Base-by-base conservation (phyloP, 2,888 invertebrate genomes). In the Nesidiocoris tenuis region DNA sequence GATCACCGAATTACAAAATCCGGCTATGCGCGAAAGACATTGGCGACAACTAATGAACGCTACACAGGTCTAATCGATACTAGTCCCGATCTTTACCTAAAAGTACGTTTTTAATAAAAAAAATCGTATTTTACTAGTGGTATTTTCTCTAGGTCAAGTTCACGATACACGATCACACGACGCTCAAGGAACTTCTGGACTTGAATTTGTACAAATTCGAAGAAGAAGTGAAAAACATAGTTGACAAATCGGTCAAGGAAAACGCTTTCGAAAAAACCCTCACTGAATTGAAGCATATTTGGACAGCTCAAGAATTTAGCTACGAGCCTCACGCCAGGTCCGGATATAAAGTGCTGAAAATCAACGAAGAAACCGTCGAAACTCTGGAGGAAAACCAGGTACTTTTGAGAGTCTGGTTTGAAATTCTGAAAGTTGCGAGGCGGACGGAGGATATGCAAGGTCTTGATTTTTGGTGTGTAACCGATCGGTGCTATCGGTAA, bases 171-270 rank as follows among this genome's bases (percentile, higher is more conserved):
- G 92, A 93, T 75, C 89, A 89, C 77, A 97, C 97, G 0, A 96
- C 95, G 0, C 84, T 98, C 70, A 91, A 93, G 21, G 95, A 96
- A 83, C 87, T 98, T 66, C 85, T 97, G 75, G 92, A 91, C 3
- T 86, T 98, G 21, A 91, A 95, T 82, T 87, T 98, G 0, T 96
- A 98, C 83, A 91, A 95, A 81, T 97, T 87, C 82, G 97, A 97
- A 85, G 97, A 97, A 79, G 96, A 97, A 83, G 81, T 96, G 0
- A 94, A 95, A 82, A 93, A 92, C 79, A 96, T 96, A 80, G 97
- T 97, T 0, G 97, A 97, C 82, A 96, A 96, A 84, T 94, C 96
- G 0, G 95, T 96, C 0, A 97, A 97, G 83, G 98, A 97, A 86
- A 91, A 93, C 87, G 91, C 90, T n/a, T 97, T 97, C 95, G 97